These are phyloP conservation scores for Sarotherodon lohbergeri DNA, from an alignment of 2,113 vertebrate genomes.

Conservation along the genomic window DNA sequence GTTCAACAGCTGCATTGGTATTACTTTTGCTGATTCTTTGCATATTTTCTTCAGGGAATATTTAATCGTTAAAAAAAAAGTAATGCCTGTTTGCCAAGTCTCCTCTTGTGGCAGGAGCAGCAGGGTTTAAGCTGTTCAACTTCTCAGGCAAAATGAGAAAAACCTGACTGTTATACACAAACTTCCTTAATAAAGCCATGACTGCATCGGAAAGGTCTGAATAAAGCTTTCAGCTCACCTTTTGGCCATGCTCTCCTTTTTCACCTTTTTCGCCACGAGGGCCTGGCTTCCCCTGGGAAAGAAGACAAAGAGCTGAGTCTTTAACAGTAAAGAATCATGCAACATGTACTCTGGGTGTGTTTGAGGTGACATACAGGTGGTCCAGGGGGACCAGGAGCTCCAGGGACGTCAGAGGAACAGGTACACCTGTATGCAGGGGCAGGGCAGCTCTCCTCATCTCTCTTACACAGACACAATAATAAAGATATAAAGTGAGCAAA, in stretches of 20 bases:
- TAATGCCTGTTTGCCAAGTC: not conserved
- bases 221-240: constrained; percentile 65
- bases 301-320: not conserved
- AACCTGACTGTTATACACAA: not conserved
- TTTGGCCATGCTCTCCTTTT: constrained; percentile 81
- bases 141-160: not conserved
- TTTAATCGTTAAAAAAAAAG: not conserved
- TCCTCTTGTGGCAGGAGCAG: not conserved
- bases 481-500: not conserved
- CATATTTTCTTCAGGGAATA: not conserved
- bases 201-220: not conserved
- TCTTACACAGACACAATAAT: constrained; percentile 61
- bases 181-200: not conserved
- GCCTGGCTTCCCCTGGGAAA: constrained; percentile 82
- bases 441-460: constrained; percentile 83
- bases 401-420: constrained; percentile 75
- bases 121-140: not conserved
- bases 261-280: constrained; percentile 82
- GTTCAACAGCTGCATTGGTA: not conserved
- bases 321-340: not conserved
- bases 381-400: constrained; percentile 79
- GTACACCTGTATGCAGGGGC: constrained; percentile 72
- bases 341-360: not conserved
- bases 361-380: constrained; percentile 73
- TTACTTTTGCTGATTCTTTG: not conserved